Percentiles rank a stretch among this genome's conserved stretches.
These are phyloP conservation scores for Zeugodacus cucurbitae DNA, from an alignment of 1,140 invertebrate species.

Conservation along the genomic window DNA sequence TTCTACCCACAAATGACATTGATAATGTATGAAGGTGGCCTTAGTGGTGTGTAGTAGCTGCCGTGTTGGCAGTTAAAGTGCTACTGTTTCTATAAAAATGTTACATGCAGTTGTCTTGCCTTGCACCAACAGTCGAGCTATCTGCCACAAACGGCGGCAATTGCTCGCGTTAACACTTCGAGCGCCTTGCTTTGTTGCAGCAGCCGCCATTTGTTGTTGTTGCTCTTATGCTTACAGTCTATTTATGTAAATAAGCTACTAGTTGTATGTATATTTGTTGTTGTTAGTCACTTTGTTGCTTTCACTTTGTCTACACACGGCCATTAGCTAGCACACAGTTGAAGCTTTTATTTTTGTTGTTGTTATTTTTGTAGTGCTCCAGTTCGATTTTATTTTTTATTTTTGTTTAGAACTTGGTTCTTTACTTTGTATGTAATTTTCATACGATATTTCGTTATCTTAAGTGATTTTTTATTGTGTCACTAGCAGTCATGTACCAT, in stretches of 20 bases:
- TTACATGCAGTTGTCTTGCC: background rate
- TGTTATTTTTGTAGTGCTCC: background rate
- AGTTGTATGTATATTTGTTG: background rate
- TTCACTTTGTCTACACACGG: background rate
- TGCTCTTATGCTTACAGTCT: too few species aligned
- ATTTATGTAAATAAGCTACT: background rate
- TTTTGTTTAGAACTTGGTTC: background rate
- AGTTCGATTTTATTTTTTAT: background rate
- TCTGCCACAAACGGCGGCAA: background rate
- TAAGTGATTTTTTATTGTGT: conserved; percentile 47
- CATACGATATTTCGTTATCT: conserved; percentile 44
- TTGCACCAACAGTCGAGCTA: background rate
- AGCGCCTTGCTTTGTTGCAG: background rate
- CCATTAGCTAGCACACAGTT: background rate
- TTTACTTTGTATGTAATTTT: background rate
- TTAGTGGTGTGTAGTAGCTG: background rate
- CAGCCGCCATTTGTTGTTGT: background rate
- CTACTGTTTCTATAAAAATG: background rate
- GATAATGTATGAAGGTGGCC: background rate
- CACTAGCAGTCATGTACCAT: background rate
- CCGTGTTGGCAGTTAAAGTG: conserved; percentile 16
- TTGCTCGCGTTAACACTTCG: background rate
- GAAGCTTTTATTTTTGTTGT: background rate
- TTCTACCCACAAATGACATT: background rate
- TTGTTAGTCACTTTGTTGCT: background rate